Conservation (phyloP, 2,113 vertebrate genomes). For the Tauraco erythrolophus region DNA sequence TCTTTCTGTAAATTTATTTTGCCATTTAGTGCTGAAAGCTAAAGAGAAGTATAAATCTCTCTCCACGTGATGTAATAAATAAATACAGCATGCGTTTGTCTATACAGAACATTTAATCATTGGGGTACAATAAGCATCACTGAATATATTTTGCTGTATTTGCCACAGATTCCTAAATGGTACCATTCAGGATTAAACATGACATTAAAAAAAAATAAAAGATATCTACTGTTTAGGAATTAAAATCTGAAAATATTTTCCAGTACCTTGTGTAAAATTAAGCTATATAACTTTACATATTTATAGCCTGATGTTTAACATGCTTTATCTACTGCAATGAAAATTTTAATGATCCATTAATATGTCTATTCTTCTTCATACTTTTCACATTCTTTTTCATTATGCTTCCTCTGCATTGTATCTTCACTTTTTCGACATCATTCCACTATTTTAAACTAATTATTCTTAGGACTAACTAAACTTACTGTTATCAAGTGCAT, state of each 20-base stretch:
- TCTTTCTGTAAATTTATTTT: slow-evolving; percentile 46
- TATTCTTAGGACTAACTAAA: neutral
- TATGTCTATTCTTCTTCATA: neutral
- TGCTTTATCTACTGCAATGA: slow-evolving; percentile 23
- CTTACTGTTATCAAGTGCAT: neutral
- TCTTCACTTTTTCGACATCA: neutral
- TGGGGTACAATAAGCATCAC: neutral
- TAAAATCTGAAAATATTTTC: slow-evolving; percentile 24
- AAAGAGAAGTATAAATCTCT: slow-evolving; percentile 4
- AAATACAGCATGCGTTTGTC: neutral
- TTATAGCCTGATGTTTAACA: slow-evolving; percentile 2
- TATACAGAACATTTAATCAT: slow-evolving; percentile 1
- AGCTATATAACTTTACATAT: slow-evolving; percentile 11
- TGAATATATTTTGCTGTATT: neutral
- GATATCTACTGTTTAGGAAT: neutral
- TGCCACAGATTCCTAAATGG: neutral
- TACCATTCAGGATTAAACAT: neutral
- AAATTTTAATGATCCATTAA: slow-evolving; percentile 6
- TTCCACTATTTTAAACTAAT: neutral
- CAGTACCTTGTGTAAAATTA: neutral
- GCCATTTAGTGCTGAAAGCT: slow-evolving; percentile 9
- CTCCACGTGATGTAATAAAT: neutral
- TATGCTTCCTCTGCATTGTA: neutral
- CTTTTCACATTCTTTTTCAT: slow-evolving; percentile 1
- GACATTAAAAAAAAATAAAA: neutral